Conservation (phyloP, 2,888 invertebrate genomes). For the Allophyes oxyacanthae region DNA sequence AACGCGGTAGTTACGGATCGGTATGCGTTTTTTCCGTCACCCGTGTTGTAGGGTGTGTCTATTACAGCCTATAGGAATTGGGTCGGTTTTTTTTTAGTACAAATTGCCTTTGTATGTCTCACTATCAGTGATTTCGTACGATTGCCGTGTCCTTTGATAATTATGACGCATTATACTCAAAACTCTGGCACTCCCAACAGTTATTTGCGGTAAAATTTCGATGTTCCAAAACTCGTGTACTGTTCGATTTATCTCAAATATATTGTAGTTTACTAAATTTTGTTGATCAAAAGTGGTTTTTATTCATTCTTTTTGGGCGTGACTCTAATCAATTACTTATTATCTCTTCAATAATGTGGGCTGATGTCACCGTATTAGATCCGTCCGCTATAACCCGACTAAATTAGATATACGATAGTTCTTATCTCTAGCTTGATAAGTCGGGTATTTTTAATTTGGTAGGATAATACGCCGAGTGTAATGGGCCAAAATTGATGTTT, state of each 20-base stretch:
- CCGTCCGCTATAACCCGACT: conserved; percentile 73
- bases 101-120: conserved; percentile 26
- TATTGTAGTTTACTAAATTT: conserved; percentile 10
- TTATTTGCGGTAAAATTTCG: conserved; percentile 13
- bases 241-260: conserved; percentile 13
- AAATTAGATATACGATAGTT: conserved; percentile 46
- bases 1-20: conserved; percentile 55
- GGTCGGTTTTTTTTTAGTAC: conserved; percentile 73
- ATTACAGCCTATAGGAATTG: conserved; percentile 57
- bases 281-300: conserved; percentile 37
- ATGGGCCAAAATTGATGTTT: conserved; percentile 31
- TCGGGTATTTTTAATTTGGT: conserved; percentile 38
- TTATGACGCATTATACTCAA: conserved; percentile 14
- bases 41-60: conserved; percentile 83
- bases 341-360: conserved; percentile 77
- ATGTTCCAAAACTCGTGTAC: conserved; percentile 6
- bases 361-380: conserved; percentile 83
- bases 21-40: conserved; percentile 58
- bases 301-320: conserved; percentile 74
- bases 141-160: conserved; percentile 40
- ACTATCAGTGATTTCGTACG: conserved; percentile 26
- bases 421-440: background rate
- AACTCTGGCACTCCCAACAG: conserved; percentile 34
- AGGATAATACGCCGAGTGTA: conserved; percentile 36
- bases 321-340: conserved; percentile 78